A percentile compares a stretch with the other conserved stretches of the same genome.
Conservation (phyloP, 2,888 invertebrate species). For the Geophilus truncorum region DNA sequence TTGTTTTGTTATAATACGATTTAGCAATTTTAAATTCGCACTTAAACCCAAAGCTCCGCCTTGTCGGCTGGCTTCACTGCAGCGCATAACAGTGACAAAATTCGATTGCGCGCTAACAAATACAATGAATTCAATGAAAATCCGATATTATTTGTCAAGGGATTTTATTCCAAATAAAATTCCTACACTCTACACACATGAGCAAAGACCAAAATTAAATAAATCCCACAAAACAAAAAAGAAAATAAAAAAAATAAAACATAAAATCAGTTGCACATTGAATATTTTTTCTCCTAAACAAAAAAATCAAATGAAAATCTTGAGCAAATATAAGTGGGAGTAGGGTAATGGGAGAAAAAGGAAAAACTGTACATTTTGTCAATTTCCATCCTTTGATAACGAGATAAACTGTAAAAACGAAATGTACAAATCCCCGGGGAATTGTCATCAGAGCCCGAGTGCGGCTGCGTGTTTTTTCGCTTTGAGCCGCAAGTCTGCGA, state of each 20-base stretch:
- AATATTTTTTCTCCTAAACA: background rate
- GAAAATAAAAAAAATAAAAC: too few relatives aligned
- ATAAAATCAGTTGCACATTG: too few relatives aligned
- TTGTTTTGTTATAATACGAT: too few relatives aligned
- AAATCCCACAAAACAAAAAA: background rate
- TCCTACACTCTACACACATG: background rate
- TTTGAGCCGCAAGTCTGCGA: constrained; percentile 87
- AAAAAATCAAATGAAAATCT: background rate
- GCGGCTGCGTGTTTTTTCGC: constrained; percentile 90
- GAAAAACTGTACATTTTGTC: background rate
- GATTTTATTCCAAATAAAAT: background rate
- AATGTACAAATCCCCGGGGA: constrained; percentile 11
- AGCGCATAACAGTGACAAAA: background rate
- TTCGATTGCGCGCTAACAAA: constrained; percentile 10
- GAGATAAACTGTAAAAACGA: background rate
- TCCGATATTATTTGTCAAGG: background rate
- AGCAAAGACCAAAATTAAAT: background rate
- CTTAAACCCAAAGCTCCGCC: background rate
- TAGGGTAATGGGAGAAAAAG: background rate
- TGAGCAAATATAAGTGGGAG: background rate
- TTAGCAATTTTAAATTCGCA: too few relatives aligned
- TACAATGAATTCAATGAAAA: background rate
- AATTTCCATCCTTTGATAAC: background rate
- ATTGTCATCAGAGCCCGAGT: constrained; percentile 54
- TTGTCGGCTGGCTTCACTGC: background rate